Base-by-base conservation (phyloP, 2,797 vertebrate genomes). In the Macropodus opercularis region DNA sequence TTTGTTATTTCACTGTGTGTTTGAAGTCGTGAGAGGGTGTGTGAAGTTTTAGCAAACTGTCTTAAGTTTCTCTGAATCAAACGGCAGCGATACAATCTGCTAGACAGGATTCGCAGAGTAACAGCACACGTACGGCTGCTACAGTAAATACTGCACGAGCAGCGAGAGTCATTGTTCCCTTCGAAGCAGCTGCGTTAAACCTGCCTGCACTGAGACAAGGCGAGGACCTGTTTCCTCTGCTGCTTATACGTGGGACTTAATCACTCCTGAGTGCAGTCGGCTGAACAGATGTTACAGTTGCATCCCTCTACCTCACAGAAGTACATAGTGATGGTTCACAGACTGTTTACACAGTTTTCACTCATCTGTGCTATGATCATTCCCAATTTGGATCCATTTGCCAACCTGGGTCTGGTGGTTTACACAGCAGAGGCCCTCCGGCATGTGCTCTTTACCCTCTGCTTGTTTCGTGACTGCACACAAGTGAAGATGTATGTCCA, bases 261-360 rank as follows among this genome's bases (percentile, higher is more conserved):
- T 89, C 78, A 69, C 75, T 81, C 67, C 76, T 46, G 58, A 36
- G 57, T 62, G 68, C 54, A 55, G 75, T 59, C 69, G 23, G 26
- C 21, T 56, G 46, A 71, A 75, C 84, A 87, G 84, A 89, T 89
- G 85, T 85, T 84, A 58, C 72, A 66, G 72, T 68, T 75, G 78
- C 78, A 72, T 80, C 79, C 62, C 55, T 79, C 60, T 63, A 66
- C 77, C 69, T 73, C 18, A 29, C 48, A 40, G 63, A 69, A 62
- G 73, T 59, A 41, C 61, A 72, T 72, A 79, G 75, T 84, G 87
- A 85, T 85, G 70, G 79, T 67, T 87, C 58, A 44, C 84, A 87
- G 82, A 81, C 86, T 88, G 85, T 90, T 90, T 90, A 89, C 75
- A 80, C 71, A 59, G 76, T 88, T 86, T 72, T 83, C 80, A 85